These are phyloP conservation scores for Dascillus cervinus DNA, from an alignment of 2,888 invertebrate genomes.

Conservation along the genomic window DNA sequence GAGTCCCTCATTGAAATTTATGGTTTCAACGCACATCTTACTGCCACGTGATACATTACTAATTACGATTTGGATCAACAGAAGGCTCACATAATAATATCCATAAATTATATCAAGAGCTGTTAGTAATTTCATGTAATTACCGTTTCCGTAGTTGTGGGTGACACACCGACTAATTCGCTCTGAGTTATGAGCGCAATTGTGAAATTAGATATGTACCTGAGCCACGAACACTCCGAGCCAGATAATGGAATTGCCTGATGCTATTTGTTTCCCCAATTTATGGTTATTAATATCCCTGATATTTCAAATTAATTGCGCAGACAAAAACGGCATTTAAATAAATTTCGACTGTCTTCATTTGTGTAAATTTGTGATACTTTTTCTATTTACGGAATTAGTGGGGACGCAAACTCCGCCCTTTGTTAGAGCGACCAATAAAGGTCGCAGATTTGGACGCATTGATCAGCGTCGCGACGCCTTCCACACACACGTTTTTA, in stretches of 20 bases:
- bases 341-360: too few relatives aligned
- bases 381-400: slow-evolving; percentile 18
- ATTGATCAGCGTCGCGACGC: slow-evolving; percentile 23
- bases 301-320: slow-evolving; percentile 2
- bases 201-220: slow-evolving; percentile 40
- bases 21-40: too few relatives aligned
- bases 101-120: slow-evolving; percentile 37
- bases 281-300: slow-evolving; percentile 40
- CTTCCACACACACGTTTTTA: slow-evolving; percentile 13
- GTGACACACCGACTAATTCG: slow-evolving; percentile 24
- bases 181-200: slow-evolving; percentile 41
- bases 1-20: too few relatives aligned
- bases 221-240: slow-evolving; percentile 24
- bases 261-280: slow-evolving; percentile 35
- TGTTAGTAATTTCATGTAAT: slow-evolving; percentile 24
- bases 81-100: slow-evolving; percentile 26
- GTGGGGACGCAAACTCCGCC: slow-evolving; percentile 17
- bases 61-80: too few relatives aligned
- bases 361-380: too few relatives aligned
- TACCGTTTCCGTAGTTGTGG: slow-evolving; percentile 21
- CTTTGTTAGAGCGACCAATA: slow-evolving; percentile 17
- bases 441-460: slow-evolving; percentile 14
- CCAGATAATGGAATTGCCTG: slow-evolving; percentile 18
- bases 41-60: too few relatives aligned
- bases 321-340: too few relatives aligned